These are phyloP conservation scores for Drosophila lacteicornis DNA, from an alignment of 1,140 invertebrate species.

Conservation along the genomic window DNA sequence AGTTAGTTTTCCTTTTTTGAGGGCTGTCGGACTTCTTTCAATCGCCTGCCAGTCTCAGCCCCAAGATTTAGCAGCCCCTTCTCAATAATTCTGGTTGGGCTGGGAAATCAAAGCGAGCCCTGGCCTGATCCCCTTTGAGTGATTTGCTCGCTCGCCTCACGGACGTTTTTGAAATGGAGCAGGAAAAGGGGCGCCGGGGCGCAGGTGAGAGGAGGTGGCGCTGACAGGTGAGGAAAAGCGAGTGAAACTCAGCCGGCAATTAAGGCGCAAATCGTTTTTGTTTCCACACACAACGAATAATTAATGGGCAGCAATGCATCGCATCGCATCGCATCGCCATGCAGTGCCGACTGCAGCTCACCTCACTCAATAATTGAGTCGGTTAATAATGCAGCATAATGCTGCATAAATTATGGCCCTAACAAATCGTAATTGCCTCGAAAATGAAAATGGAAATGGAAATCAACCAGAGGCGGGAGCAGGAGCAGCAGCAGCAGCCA, in stretches of 20 bases:
- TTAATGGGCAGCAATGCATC: slow-evolving; percentile 33
- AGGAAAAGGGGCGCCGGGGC: slow-evolving; percentile 5
- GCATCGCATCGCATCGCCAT: slow-evolving; percentile 6
- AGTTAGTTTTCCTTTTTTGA: slow-evolving; percentile 21
- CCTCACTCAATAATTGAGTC: slow-evolving; percentile 54
- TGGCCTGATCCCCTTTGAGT: slow-evolving; percentile 61
- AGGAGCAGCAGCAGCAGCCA: not conserved
- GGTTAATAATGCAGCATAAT: slow-evolving; percentile 60
- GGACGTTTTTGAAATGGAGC: slow-evolving; percentile 55
- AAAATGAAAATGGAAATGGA: slow-evolving; percentile 20
- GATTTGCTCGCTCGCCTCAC: slow-evolving; percentile 58
- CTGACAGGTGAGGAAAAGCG: slow-evolving; percentile 39
- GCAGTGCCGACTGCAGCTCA: slow-evolving; percentile 15
- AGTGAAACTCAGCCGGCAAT: slow-evolving; percentile 41
- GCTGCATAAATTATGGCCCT: slow-evolving; percentile 53
- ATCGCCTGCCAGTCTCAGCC: slow-evolving; percentile 35
- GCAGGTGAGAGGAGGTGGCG: not conserved
- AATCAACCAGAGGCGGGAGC: slow-evolving; percentile 1
- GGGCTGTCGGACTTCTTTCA: slow-evolving; percentile 23
- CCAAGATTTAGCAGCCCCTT: slow-evolving; percentile 14
- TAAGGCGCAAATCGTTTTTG: slow-evolving; percentile 51
- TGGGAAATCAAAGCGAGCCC: slow-evolving; percentile 56
- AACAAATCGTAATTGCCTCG: slow-evolving; percentile 37
- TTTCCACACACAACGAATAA: slow-evolving; percentile 41
- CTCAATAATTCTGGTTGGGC: slow-evolving; percentile 56